Base-by-base conservation (phyloP, 2,797 vertebrate species). In the Nothura maculosa region DNA sequence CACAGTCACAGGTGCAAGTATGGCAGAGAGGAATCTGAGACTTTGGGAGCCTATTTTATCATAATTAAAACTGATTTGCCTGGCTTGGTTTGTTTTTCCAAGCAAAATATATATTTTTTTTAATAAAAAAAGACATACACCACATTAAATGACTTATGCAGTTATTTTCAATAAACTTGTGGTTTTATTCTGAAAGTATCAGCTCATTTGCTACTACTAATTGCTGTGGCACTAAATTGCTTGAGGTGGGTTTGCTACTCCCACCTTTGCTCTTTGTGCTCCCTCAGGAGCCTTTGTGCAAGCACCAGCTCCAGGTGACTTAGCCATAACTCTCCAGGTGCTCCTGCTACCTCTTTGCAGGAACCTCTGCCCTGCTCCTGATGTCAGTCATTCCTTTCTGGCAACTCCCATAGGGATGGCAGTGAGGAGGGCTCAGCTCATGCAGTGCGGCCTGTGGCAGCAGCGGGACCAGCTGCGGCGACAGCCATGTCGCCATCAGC, bases 321-420 rank as follows among this genome's bases (percentile, higher is more conserved):
- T 18, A 54, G 16, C 15, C 16, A 60, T 14, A 75, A 21, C 43
- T 62, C 43, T 45, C 40, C 25, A 61, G 54, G 14, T 27, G 36
- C 85, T 12, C 17, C 66, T 9, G 5, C 2, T 4, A 67, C 63
- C 12, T 14, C 40, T 42, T 45, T 38, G 22, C 27, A 40, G 64
- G 27, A 60, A 60, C 8, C 52, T 61, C 4, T 6, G 20, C 10
- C 5, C 11, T 4, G 34, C 45, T 54, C 13, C 11, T 72, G 15
- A 17, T 2, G 40, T 32, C 1, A 0, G 43, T 5, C 11, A 9
- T 6, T 27, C 19, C 24, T 7, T 28, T 17, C 8, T 30, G 22
- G 50, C 62, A 43, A 6, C 5, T 47, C 38, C 58, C 52, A 25
- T 6, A n/a, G 9, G 28, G 6, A 4, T n/a, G 34, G 20, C 36